phyloP scores from a whole-genome alignment of 2,888 invertebrate genomes.

The Cheilosia pagana region DNA sequence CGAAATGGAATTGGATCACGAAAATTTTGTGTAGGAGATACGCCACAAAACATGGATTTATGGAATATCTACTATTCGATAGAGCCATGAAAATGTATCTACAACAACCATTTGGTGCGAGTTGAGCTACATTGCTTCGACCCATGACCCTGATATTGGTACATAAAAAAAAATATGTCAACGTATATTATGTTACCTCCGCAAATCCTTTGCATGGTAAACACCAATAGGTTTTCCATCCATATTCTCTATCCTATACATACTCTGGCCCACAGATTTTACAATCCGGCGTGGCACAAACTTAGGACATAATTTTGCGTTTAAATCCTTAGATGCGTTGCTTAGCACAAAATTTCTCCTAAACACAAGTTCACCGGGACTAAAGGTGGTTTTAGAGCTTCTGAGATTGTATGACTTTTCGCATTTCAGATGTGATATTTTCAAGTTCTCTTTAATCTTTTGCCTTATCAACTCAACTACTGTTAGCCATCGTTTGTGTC shows the following conservation, averaged over 20 bases:
- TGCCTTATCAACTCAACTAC: background rate
- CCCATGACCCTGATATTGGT: background rate
- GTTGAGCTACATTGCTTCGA: background rate
- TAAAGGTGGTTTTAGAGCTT: background rate
- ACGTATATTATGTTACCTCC: background rate
- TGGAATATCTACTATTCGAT: background rate
- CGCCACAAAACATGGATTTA: background rate
- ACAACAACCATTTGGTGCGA: too few species aligned
- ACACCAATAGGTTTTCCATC: background rate
- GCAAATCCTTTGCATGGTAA: conserved; percentile 9
- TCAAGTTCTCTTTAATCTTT: background rate
- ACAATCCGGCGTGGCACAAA: background rate
- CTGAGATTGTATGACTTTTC: conserved; percentile 9
- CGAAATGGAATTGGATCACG: too few species aligned
- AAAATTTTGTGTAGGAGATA: too few species aligned
- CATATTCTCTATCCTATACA: background rate
- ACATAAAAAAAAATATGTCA: background rate
- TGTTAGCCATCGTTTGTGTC: too few species aligned
- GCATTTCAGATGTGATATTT: background rate
- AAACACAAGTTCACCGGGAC: background rate
- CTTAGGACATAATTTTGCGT: background rate
- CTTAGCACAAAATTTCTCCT: conserved; percentile 4
- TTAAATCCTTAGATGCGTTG: background rate
- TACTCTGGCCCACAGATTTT: background rate
- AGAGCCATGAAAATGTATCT: background rate